A percentile compares a stretch with the other conserved stretches of the same genome.
phyloP scores from a whole-genome alignment of 2,888 invertebrate species.

The Drosophila paramelanica region DNA sequence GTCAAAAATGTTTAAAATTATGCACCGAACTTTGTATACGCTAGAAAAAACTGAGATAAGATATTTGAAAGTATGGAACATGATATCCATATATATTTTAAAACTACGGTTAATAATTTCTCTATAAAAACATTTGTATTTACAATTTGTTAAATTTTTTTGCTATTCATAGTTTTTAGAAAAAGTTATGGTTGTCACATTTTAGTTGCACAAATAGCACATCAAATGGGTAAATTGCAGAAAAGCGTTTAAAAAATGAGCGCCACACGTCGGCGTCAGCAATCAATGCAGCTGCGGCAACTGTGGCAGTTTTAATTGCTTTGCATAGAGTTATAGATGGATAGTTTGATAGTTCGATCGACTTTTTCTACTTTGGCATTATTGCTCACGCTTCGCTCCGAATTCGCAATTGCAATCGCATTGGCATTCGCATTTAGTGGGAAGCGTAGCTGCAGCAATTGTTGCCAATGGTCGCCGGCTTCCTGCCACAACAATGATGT shows the following conservation, averaged over 20 bases:
- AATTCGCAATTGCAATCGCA: background rate
- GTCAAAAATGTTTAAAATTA: background rate
- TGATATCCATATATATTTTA: too few relatives aligned
- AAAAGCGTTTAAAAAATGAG: conserved; percentile 18
- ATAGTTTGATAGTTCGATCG: conserved; percentile 23
- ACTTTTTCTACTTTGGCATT: conserved; percentile 21
- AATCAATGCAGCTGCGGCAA: conserved; percentile 57
- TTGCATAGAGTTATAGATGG: conserved; percentile 53
- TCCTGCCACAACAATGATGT: conserved; percentile 64
- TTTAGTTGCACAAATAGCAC: background rate
- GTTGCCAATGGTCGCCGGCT: conserved; percentile 39
- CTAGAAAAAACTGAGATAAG: background rate
- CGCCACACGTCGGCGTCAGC: conserved; percentile 37
- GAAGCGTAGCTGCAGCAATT: conserved; percentile 44
- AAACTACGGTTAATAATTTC: too few relatives aligned
- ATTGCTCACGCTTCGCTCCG: conserved; percentile 10
- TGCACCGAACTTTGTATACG: conserved; percentile 28
- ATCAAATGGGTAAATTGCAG: conserved; percentile 13
- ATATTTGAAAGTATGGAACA: too few relatives aligned
- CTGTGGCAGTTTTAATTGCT: conserved; percentile 73
- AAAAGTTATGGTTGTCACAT: conserved; percentile 1
- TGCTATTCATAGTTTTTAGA: too few relatives aligned
- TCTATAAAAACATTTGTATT: too few relatives aligned
- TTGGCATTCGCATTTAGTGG: conserved; percentile 26
- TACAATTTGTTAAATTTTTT: too few relatives aligned